phyloP scores from a whole-genome alignment of 2,888 invertebrate genomes.

The Cataglyphis cursor region DNA sequence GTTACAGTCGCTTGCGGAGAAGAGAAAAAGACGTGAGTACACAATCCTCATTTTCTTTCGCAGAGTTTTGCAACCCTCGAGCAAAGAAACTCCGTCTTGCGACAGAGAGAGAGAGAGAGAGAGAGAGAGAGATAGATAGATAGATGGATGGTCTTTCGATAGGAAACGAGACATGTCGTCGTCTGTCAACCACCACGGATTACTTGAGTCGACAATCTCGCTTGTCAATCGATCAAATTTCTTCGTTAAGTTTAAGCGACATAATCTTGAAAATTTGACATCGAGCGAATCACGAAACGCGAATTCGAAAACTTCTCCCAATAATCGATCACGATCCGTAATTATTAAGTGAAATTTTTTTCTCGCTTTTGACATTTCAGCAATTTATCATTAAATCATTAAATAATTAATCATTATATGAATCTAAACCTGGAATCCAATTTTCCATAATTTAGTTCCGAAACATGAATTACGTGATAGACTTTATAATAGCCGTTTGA shows the following conservation, averaged over 20 bases:
- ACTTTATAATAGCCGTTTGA: background rate
- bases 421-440: background rate
- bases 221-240: constrained; percentile 14
- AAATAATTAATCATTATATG: too few species aligned
- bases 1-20: constrained; percentile 54
- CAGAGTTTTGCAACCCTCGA: constrained; percentile 12
- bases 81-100: constrained; percentile 22
- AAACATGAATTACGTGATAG: constrained; percentile 9
- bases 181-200: background rate
- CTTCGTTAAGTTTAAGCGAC: constrained; percentile 13
- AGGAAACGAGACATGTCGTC: background rate
- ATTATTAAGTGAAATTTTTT: background rate
- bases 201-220: background rate
- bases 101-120: background rate
- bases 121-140: background rate
- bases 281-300: background rate
- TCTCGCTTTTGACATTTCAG: background rate
- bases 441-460: background rate
- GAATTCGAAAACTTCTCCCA: background rate
- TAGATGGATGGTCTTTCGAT: constrained; percentile 18
- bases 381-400: background rate
- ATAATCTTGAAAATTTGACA: background rate
- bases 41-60: constrained; percentile 3
- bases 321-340: background rate
- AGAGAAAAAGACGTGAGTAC: constrained; percentile 75